These are phyloP conservation scores for Limulus polyphemus DNA, from an alignment of 2,888 invertebrate species.

Conservation along the genomic window DNA sequence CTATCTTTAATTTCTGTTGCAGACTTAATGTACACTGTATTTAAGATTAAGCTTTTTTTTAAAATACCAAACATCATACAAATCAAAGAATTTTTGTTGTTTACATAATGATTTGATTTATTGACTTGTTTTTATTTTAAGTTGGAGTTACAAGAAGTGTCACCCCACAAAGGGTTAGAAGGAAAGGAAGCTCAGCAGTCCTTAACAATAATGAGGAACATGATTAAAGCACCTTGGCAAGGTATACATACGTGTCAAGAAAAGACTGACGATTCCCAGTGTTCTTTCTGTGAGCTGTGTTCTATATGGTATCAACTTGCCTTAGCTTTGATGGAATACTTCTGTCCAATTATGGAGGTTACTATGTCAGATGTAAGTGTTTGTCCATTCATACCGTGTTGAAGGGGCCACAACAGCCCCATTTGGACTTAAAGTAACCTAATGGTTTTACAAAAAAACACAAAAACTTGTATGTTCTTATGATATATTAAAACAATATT, in stretches of 20 bases:
- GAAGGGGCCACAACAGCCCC: background rate
- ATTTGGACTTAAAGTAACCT: too few relatives aligned
- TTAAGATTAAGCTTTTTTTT: too few relatives aligned
- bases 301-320: constrained; percentile 90
- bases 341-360: constrained; percentile 59
- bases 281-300: constrained; percentile 81
- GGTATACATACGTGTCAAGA: constrained; percentile 45
- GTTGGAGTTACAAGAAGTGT: constrained; percentile 76
- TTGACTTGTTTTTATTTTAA: constrained; percentile 49
- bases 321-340: constrained; percentile 61
- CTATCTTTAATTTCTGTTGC: too few relatives aligned
- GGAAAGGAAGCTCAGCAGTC: constrained; percentile 56
- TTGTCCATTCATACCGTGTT: background rate
- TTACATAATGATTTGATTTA: background rate
- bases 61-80: too few relatives aligned
- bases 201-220: constrained; percentile 57
- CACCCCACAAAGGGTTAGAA: constrained; percentile 63
- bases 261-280: constrained; percentile 43
- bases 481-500: too few relatives aligned
- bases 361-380: constrained; percentile 59
- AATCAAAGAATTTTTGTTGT: too few relatives aligned
- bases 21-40: too few relatives aligned
- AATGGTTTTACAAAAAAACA: too few relatives aligned
- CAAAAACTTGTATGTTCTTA: too few relatives aligned
- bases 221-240: constrained; percentile 60